These are phyloP conservation scores for Lytechinus pictus DNA, from an alignment of 35 echinoderm and acorn worm species.

Conservation along the genomic window DNA sequence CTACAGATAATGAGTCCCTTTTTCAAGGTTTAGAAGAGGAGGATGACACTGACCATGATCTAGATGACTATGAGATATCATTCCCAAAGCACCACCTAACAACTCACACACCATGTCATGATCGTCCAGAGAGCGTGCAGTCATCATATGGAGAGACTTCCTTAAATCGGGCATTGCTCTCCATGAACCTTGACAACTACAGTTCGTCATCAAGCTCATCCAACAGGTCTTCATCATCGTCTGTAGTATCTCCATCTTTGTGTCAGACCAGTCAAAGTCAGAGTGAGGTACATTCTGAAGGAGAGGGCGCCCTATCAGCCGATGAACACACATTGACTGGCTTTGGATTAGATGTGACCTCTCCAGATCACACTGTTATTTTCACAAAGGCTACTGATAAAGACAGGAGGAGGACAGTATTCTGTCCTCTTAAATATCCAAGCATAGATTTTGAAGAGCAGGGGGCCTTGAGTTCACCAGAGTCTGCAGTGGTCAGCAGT, in stretches of 20 bases:
- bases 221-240: conserved; percentile 23
- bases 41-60: background rate
- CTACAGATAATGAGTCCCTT: background rate
- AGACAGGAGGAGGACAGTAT: conserved; percentile 55
- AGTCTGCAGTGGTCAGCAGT: background rate
- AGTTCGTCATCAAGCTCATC: background rate
- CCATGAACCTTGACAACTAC: conserved; percentile 6
- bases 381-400: conserved; percentile 63
- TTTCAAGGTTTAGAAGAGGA: background rate
- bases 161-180: background rate
- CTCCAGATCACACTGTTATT: conserved; percentile 73
- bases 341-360: conserved; percentile 87
- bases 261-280: background rate
- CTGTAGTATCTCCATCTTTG: background rate
- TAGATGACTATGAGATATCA: background rate
- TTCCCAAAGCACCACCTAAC: background rate
- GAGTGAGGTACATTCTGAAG: background rate
- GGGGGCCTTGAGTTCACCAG: background rate
- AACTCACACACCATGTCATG: background rate
- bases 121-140: background rate
- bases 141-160: background rate
- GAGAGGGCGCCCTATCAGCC: background rate
- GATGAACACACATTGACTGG: conserved; percentile 4
- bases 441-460: background rate
- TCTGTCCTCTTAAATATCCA: conserved; percentile 9